Conservation (phyloP, 2,888 invertebrate genomes). For the Lathronympha strigana region DNA sequence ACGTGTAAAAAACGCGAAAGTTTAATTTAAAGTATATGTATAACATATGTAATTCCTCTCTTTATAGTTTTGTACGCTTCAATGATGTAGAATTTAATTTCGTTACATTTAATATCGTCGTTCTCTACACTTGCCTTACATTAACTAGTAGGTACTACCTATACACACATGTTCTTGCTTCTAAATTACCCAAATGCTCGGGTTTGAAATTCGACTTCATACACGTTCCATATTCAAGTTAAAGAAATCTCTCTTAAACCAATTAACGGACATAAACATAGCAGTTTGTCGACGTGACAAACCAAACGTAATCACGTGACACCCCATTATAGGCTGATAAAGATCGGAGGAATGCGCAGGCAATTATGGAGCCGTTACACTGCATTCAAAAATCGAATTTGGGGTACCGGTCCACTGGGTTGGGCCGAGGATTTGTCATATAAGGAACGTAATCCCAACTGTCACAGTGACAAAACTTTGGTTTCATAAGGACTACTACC, state of each 20-base stretch:
- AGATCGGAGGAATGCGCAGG: constrained; percentile 36
- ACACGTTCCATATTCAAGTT: background rate
- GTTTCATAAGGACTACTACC: too few species aligned
- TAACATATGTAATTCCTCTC: too few species aligned
- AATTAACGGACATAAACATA: constrained; percentile 23
- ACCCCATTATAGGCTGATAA: constrained; percentile 40
- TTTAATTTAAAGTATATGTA: too few species aligned
- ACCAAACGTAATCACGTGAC: constrained; percentile 27
- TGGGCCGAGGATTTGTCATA: constrained; percentile 13
- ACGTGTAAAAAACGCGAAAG: too few species aligned
- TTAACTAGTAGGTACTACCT: too few species aligned
- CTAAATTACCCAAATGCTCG: too few species aligned
- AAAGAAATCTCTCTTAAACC: constrained; percentile 1
- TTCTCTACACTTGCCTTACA: too few species aligned
- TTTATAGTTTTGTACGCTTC: too few species aligned
- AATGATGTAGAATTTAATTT: too few species aligned
- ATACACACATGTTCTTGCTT: too few species aligned
- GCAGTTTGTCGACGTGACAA: constrained; percentile 26
- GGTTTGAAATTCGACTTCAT: too few species aligned
- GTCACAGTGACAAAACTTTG: background rate
- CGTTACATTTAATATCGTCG: too few species aligned
- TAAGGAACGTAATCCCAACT: background rate
- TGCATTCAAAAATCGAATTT: constrained; percentile 33
- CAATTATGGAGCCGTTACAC: constrained; percentile 39
- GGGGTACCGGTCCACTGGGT: constrained; percentile 21